Evolutionary conservation across 2,797 vertebrate species (phyloP), one percentile per base, ranked within the genome.

Genomic region (Esox lucius): DNA sequence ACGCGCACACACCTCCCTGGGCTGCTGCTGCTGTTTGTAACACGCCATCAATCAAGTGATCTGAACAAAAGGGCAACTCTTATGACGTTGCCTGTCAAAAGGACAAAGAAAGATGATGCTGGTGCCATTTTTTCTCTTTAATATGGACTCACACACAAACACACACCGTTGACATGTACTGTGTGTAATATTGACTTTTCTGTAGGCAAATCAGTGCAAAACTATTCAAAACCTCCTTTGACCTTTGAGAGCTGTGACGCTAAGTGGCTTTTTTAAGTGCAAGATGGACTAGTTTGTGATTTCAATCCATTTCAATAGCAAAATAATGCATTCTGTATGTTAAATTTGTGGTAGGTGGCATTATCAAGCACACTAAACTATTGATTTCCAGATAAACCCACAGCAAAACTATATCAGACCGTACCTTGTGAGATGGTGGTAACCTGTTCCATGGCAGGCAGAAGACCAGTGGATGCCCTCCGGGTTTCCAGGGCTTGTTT

Each of bases 401-500:
- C 28, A n/a, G 24, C 46, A 15, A n/a, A 78, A 4, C 26, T 5
- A 22, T 31, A 51, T 46, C 11, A n/a, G 24, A 53, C 56, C n/a
- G 33, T 74, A 76, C 74, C 78, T 75, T 9, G 73, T 35, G 49
- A 67, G 16, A 66, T 59, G 53, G 67, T 39, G 72, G 75, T 42
- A 71, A 72, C 53, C 16, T 80, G 81, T 19, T 84, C 77, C 42
- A 65, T 2, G 61, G 78, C 73, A 64, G 75, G 42, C 64, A 78
- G 73, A 17, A 84, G 73, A 67, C 68, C 74, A 3, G 75, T 69
- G 9, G 83, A 82, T 6, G 80, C 71, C 66, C 66, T 56, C 24
- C 12, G 13, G n/a, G 53, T 80, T 73, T 84, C 81, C 53, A 72
- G 35, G 1, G 66, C 75, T 53, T 80, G 79, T 77, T 88, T 80